Percentiles rank a stretch among this genome's conserved stretches.
Evolutionary conservation across 2,113 vertebrate species (phyloP).

Genomic region (Stigmatopora argus): DNA sequence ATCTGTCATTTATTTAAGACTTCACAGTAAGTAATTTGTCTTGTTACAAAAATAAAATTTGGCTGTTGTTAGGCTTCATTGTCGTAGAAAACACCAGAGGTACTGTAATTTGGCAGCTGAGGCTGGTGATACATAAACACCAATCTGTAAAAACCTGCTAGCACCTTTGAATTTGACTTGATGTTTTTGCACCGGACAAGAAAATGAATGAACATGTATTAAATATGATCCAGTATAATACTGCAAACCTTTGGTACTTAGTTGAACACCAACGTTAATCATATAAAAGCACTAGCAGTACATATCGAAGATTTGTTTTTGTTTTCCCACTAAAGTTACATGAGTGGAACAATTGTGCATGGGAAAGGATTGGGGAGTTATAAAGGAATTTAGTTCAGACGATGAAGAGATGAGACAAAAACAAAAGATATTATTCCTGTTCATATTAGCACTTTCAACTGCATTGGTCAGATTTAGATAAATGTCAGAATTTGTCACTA

Average conservation of each 20-base stretch:
- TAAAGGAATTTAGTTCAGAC: slow-evolving; percentile 45
- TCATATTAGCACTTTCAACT: slow-evolving; percentile 60
- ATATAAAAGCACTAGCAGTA: slow-evolving; percentile 48
- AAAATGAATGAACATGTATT: slow-evolving; percentile 41
- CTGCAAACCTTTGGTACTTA: slow-evolving; percentile 39
- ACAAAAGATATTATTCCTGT: background rate
- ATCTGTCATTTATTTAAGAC: slow-evolving; percentile 73
- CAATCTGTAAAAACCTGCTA: slow-evolving; percentile 50
- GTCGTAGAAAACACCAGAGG: slow-evolving; percentile 71
- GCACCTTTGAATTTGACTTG: slow-evolving; percentile 51
- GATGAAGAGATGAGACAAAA: slow-evolving; percentile 39
- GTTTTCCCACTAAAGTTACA: slow-evolving; percentile 44
- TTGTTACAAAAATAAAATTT: slow-evolving; percentile 73
- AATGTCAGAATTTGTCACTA: slow-evolving; percentile 44
- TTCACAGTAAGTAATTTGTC: slow-evolving; percentile 68
- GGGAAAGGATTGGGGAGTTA: background rate
- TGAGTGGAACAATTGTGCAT: slow-evolving; percentile 31
- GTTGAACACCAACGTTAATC: slow-evolving; percentile 42
- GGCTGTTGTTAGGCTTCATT: slow-evolving; percentile 61
- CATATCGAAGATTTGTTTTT: slow-evolving; percentile 43
- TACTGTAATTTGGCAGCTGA: slow-evolving; percentile 59
- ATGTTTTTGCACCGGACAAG: slow-evolving; percentile 41
- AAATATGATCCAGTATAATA: slow-evolving; percentile 49
- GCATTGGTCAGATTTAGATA: slow-evolving; percentile 62
- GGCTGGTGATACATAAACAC: slow-evolving; percentile 46